These are phyloP conservation scores for Phymorhynchus buccinoides DNA, from an alignment of 1,140 invertebrate genomes.

Conservation along the genomic window DNA sequence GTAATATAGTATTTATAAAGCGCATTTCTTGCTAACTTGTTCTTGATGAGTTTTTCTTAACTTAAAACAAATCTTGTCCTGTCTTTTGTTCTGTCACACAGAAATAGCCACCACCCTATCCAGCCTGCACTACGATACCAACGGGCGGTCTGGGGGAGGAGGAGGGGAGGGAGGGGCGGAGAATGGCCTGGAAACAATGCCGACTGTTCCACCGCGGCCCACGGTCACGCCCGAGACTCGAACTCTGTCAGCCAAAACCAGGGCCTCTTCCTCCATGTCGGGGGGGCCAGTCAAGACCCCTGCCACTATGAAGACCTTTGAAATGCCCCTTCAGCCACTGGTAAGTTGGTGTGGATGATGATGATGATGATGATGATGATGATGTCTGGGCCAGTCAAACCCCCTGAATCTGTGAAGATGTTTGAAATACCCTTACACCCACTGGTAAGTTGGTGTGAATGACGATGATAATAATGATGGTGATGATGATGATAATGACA, in stretches of 20 bases:
- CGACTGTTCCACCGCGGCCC: constrained; percentile 54
- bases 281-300: constrained; percentile 61
- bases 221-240: constrained; percentile 52
- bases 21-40: too few species aligned
- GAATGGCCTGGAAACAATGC: constrained; percentile 51
- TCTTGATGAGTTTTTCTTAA: too few species aligned
- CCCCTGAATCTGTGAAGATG: too few species aligned
- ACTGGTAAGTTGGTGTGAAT: too few species aligned
- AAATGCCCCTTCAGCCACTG: constrained; percentile 67
- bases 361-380: too few species aligned
- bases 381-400: too few species aligned
- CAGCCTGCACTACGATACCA: constrained; percentile 25
- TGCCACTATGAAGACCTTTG: constrained; percentile 66
- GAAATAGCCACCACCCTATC: constrained; percentile 17
- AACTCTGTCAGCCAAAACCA: constrained; percentile 57
- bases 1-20: too few species aligned
- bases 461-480: too few species aligned
- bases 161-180: not conserved
- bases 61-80: too few species aligned
- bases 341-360: too few species aligned
- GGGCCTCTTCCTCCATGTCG: constrained; percentile 41
- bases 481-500: too few species aligned
- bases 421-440: too few species aligned
- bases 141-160: not conserved
- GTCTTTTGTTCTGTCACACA: not conserved